Percentiles rank a stretch among this genome's conserved stretches.
These are phyloP conservation scores for Calypte anna DNA, from an alignment of 2,113 vertebrate species.

Conservation along the genomic window DNA sequence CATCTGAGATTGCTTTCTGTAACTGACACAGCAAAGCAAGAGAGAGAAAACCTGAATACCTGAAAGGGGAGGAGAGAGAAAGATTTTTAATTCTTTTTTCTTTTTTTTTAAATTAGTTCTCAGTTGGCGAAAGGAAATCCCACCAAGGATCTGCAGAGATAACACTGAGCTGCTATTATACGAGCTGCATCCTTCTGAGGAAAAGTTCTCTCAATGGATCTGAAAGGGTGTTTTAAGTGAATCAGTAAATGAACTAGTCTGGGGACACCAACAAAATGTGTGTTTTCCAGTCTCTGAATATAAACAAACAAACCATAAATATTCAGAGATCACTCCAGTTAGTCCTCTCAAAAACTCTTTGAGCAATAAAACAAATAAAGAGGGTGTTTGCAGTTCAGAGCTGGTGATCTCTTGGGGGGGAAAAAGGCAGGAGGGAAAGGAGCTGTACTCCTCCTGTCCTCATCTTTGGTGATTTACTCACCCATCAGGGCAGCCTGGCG, in stretches of 20 bases:
- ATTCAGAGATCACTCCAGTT: conserved; percentile 21
- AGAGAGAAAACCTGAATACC: conserved; percentile 16
- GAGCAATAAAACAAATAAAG: conserved; percentile 44
- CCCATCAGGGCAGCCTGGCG: neutral
- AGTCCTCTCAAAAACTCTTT: conserved; percentile 1
- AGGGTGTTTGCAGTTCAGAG: neutral
- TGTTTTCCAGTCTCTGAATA: conserved; percentile 40
- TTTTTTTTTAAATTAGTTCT: neutral
- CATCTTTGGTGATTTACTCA: conserved; percentile 41
- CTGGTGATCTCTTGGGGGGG: neutral
- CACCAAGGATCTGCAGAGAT: neutral
- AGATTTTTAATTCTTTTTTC: neutral
- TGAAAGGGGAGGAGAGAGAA: neutral
- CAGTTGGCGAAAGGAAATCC: conserved; percentile 4
- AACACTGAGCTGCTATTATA: conserved; percentile 26
- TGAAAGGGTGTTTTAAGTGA: neutral
- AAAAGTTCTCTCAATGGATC: conserved; percentile 46
- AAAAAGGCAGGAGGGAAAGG: neutral
- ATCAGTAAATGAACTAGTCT: conserved; percentile 38
- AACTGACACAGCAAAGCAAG: neutral
- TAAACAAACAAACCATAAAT: conserved; percentile 69
- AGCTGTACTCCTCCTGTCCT: neutral
- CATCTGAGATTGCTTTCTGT: neutral
- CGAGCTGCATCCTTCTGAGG: neutral
- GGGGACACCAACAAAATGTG: conserved; percentile 47